A percentile compares a stretch with the other conserved stretches of the same genome.
Evolutionary conservation across 2,888 invertebrate species (phyloP).

Genomic region (Drosophila recens): DNA sequence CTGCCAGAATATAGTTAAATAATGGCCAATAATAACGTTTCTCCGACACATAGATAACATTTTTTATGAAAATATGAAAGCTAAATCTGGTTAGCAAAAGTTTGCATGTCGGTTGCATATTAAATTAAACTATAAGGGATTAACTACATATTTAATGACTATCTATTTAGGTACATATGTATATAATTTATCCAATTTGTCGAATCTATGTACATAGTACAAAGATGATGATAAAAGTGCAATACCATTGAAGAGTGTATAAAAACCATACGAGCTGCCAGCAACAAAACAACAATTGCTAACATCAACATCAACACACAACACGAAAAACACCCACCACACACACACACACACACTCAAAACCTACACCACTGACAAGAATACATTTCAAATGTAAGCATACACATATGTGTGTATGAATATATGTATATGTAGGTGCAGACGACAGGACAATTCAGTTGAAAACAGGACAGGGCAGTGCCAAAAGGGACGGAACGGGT

Average conservation of each 20-base stretch:
- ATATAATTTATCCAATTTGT: neutral
- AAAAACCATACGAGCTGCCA: constrained; percentile 44
- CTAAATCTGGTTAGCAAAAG: neutral
- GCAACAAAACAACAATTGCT: constrained; percentile 56
- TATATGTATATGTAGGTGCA: constrained; percentile 17
- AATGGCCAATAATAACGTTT: too few species aligned
- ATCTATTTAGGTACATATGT: neutral
- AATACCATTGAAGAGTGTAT: constrained; percentile 5
- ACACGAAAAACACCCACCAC: constrained; percentile 17
- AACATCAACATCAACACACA: constrained; percentile 42
- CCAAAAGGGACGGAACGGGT: neutral
- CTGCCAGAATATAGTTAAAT: too few species aligned
- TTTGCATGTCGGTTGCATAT: too few species aligned
- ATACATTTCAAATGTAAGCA: constrained; percentile 47
- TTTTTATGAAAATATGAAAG: too few species aligned
- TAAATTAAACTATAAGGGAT: too few species aligned
- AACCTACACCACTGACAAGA: constrained; percentile 26
- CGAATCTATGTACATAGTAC: neutral
- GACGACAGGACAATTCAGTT: constrained; percentile 32
- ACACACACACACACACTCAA: constrained; percentile 7
- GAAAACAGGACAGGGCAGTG: constrained; percentile 15
- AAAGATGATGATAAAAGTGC: neutral
- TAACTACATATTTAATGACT: too few species aligned
- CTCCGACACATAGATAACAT: too few species aligned
- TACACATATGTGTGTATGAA: constrained; percentile 6